Percentiles rank a stretch among this genome's conserved stretches.
Conservation (phyloP, 2,113 vertebrate genomes). For the Loxodonta africana region DNA sequence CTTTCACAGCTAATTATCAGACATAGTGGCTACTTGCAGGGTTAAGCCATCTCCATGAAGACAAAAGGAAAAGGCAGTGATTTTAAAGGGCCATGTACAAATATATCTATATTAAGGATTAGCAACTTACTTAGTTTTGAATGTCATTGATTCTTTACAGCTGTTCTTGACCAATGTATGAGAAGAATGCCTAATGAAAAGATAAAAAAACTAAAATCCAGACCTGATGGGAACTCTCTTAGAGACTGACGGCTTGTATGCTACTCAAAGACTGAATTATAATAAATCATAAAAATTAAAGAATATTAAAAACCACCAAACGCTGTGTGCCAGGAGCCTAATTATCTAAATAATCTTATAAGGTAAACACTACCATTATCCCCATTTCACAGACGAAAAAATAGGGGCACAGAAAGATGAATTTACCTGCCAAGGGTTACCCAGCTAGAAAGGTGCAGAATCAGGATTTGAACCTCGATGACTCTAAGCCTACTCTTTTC, state of each 20-base stretch:
- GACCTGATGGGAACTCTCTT: background rate
- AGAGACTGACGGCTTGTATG: background rate
- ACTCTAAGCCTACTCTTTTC: background rate
- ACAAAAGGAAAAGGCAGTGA: background rate
- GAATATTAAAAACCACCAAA: background rate
- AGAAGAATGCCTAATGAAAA: background rate
- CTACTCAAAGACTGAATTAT: background rate
- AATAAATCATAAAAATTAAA: background rate
- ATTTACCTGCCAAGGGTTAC: background rate
- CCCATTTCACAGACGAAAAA: background rate
- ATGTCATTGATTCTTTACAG: background rate
- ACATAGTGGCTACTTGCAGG: background rate
- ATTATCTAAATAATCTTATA: background rate
- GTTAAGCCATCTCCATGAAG: background rate
- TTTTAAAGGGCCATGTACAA: background rate
- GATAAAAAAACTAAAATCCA: background rate
- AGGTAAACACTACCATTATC: background rate
- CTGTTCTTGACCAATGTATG: background rate
- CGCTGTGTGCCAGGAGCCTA: background rate
- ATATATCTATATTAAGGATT: background rate
- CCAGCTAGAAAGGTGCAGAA: background rate
- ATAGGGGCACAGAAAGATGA: background rate
- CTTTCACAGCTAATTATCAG: no score
- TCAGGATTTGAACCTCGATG: background rate
- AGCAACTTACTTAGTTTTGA: background rate